These are phyloP conservation scores for Apis florea DNA, from an alignment of 1,140 invertebrate species.

Conservation along the genomic window DNA sequence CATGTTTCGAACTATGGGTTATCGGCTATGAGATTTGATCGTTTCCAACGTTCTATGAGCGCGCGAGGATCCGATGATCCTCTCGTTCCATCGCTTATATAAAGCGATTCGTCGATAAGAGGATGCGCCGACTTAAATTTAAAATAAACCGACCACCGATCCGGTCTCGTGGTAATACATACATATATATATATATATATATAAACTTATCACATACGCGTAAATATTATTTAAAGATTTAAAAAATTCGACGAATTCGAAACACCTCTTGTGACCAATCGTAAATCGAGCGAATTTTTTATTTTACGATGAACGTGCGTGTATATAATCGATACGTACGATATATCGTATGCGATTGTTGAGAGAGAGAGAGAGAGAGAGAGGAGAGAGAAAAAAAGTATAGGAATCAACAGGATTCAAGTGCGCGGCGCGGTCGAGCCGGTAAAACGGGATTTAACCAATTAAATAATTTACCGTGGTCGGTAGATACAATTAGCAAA, in stretches of 20 bases:
- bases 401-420: constrained; percentile 5
- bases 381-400: constrained; percentile 10
- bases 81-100: background rate
- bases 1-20: background rate
- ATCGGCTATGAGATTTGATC: constrained; percentile 14
- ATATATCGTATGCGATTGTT: too few species aligned
- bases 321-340: too few species aligned
- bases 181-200: too few species aligned
- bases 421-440: background rate
- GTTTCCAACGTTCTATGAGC: background rate
- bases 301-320: too few species aligned
- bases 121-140: background rate
- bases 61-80: background rate
- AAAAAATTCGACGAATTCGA: too few species aligned
- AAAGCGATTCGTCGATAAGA: background rate
- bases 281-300: too few species aligned
- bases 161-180: too few species aligned
- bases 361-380: background rate
- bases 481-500: constrained; percentile 51
- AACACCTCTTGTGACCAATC: too few species aligned
- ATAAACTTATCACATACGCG: too few species aligned
- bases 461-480: constrained; percentile 52
- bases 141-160: too few species aligned
- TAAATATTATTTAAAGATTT: too few species aligned
- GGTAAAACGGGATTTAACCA: constrained; percentile 25